Conservation (phyloP, 2,113 vertebrate species). For the Dolichotis patagonum region DNA sequence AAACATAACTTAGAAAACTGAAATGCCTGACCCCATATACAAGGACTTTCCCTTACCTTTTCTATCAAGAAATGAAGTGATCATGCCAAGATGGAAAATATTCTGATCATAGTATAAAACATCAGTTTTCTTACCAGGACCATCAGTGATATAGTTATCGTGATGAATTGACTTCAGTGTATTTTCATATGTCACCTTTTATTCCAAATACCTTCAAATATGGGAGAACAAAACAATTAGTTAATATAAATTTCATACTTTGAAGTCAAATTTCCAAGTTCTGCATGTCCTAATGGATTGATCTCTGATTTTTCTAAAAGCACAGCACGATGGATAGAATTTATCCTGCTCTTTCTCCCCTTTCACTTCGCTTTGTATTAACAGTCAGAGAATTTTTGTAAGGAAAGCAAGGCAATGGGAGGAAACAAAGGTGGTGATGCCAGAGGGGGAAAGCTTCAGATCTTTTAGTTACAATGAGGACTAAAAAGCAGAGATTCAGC, state of each 20-base stretch:
- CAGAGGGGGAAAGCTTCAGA: neutral
- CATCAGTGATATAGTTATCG: slow-evolving; percentile 12
- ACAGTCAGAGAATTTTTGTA: neutral
- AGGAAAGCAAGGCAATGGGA: neutral
- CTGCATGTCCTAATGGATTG: neutral
- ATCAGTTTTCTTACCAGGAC: slow-evolving; percentile 22
- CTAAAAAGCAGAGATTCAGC: neutral
- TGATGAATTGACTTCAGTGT: slow-evolving; percentile 27
- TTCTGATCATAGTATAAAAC: slow-evolving; percentile 25
- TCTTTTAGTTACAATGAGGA: neutral
- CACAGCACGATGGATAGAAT: neutral
- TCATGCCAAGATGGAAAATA: neutral
- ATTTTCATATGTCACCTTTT: slow-evolving; percentile 52
- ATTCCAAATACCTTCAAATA: neutral
- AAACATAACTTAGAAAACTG: neutral
- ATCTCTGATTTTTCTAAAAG: slow-evolving; percentile 33
- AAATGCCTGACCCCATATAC: neutral
- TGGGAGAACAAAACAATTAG: slow-evolving; percentile 32
- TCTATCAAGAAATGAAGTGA: neutral
- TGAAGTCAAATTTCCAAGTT: slow-evolving; percentile 13
- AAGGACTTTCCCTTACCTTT: neutral
- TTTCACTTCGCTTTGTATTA: neutral
- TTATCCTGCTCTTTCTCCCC: neutral
- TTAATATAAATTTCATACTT: slow-evolving; percentile 22
- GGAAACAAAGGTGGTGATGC: neutral